Percentiles rank a stretch among this genome's conserved stretches.
phyloP scores from a whole-genome alignment of 2,113 vertebrate species.

The Pardalotus punctatus region DNA sequence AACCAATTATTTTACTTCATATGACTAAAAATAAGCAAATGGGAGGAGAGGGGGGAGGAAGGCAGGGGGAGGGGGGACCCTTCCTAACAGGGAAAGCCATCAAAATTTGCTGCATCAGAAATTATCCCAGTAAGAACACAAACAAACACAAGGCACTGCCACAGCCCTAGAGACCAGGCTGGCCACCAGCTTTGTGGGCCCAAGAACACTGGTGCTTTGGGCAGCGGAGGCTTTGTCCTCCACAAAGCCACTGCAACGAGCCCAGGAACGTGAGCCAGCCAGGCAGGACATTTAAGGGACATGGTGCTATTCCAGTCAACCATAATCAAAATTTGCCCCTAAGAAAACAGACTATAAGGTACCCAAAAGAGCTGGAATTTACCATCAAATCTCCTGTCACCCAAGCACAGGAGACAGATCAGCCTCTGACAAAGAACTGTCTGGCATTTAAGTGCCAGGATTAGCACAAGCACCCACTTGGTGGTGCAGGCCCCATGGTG shows the following conservation, averaged over 20 bases:
- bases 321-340: not conserved
- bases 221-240: not conserved
- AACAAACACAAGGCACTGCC: not conserved
- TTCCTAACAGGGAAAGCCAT: not conserved
- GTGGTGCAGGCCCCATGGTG: not conserved
- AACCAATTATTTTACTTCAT: slow-evolving; percentile 5
- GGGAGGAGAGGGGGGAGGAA: accelerated
- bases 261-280: accelerated
- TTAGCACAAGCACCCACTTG: not conserved
- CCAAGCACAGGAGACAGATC: not conserved
- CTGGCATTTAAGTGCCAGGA: not conserved
- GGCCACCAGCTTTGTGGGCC: not conserved
- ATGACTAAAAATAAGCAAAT: slow-evolving; percentile 18
- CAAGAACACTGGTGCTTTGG: not conserved
- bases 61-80: not conserved
- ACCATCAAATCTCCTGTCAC: not conserved
- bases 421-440: not conserved
- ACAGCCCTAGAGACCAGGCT: not conserved
- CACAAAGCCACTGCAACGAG: not conserved
- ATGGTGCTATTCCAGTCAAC: not conserved
- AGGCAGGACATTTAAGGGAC: accelerated
- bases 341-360: not conserved
- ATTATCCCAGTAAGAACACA: not conserved
- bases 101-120: not conserved
- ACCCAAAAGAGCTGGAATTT: not conserved